phyloP scores from a whole-genome alignment of 2,888 invertebrate genomes.

The Notocelia uddmanniana region DNA sequence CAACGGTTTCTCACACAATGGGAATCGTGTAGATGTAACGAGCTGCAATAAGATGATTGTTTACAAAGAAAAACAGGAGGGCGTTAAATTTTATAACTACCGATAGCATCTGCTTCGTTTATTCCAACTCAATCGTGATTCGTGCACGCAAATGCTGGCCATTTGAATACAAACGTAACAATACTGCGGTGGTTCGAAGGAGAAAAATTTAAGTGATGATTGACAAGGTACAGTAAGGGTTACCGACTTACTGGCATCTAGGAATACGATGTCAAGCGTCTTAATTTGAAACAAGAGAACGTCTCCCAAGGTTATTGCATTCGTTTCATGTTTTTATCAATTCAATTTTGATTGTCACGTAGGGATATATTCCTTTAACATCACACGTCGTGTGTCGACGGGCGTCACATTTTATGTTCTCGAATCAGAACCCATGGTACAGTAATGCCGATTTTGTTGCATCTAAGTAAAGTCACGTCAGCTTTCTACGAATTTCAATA shows the following conservation, averaged over 20 bases:
- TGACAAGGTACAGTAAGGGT: not conserved
- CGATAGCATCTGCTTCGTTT: conserved; percentile 37
- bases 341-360: too few relatives aligned
- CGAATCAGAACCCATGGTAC: not conserved
- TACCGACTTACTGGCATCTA: too few relatives aligned
- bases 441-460: not conserved
- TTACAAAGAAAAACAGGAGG: conserved; percentile 50
- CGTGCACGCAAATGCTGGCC: conserved; percentile 20
- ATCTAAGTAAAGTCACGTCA: not conserved
- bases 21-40: conserved; percentile 49
- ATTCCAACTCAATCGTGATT: conserved; percentile 34
- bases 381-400: too few relatives aligned
- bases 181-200: not conserved
- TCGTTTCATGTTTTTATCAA: too few relatives aligned
- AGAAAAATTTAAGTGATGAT: not conserved
- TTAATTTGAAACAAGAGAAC: too few relatives aligned
- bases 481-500: not conserved
- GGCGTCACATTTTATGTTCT: too few relatives aligned
- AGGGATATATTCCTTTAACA: too few relatives aligned
- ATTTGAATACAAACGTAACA: not conserved
- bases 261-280: too few relatives aligned
- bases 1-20: conserved; percentile 49
- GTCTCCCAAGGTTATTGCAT: too few relatives aligned
- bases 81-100: conserved; percentile 51
- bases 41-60: conserved; percentile 50